A percentile compares a stretch with the other conserved stretches of the same genome.
These are phyloP conservation scores for Diabrotica balteata DNA, from an alignment of 2,888 invertebrate species.

Conservation along the genomic window DNA sequence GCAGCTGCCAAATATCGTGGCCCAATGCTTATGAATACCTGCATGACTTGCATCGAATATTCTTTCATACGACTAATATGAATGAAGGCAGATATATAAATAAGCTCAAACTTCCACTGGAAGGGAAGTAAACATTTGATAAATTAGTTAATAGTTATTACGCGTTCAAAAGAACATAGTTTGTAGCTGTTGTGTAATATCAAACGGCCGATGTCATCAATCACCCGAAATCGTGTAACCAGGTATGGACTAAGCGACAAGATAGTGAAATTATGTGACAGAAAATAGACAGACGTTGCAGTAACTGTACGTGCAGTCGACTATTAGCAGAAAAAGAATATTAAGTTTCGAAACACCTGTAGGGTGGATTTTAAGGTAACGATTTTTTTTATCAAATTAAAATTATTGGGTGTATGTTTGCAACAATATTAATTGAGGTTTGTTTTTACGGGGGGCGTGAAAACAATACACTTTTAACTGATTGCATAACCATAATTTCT, in stretches of 20 bases:
- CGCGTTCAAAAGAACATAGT: neutral
- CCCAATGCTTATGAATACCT: constrained; percentile 1
- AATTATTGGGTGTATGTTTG: too few relatives aligned
- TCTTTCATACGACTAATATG: neutral
- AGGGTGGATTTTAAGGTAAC: too few relatives aligned
- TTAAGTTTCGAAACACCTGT: too few relatives aligned
- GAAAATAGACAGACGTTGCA: too few relatives aligned
- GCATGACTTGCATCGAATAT: constrained; percentile 2
- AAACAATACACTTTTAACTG: too few relatives aligned
- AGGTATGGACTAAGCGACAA: neutral
- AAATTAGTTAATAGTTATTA: constrained; percentile 13
- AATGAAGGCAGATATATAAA: constrained; percentile 13
- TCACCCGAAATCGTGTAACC: neutral
- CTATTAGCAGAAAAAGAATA: too few relatives aligned
- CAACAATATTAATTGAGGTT: too few relatives aligned
- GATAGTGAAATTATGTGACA: neutral
- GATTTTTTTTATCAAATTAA: too few relatives aligned
- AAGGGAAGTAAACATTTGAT: constrained; percentile 5
- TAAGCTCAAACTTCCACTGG: constrained; percentile 4
- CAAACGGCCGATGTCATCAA: neutral
- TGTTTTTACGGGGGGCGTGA: too few relatives aligned
- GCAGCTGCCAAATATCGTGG: constrained; percentile 10
- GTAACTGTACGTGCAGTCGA: too few relatives aligned
- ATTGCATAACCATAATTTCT: too few relatives aligned
- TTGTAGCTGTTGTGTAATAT: constrained; percentile 8